These are phyloP conservation scores for Neofelis nebulosa DNA, from an alignment of 2,113 vertebrate species.

Conservation along the genomic window DNA sequence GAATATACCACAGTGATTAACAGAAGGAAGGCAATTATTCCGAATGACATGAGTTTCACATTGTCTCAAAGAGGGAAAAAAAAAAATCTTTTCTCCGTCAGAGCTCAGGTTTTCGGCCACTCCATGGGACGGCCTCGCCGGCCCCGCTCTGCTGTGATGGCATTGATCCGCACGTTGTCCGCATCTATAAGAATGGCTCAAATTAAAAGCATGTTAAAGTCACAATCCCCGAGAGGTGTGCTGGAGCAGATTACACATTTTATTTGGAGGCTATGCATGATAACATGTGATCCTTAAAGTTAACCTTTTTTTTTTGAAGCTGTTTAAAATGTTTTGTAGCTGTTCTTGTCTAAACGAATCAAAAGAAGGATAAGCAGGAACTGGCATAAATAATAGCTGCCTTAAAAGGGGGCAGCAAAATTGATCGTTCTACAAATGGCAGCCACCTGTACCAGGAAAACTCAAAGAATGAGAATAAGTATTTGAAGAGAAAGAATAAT, in stretches of 20 bases:
- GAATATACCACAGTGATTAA: slow-evolving; percentile 57
- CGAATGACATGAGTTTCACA: not conserved
- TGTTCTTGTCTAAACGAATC: slow-evolving; percentile 87
- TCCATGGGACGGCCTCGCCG: slow-evolving; percentile 57
- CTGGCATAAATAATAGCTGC: slow-evolving; percentile 86
- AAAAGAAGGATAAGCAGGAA: slow-evolving; percentile 84
- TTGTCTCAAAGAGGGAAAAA: not conserved
- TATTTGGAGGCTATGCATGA: slow-evolving; percentile 83
- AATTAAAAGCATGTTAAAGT: slow-evolving; percentile 84
- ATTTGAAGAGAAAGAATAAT: slow-evolving; percentile 74
- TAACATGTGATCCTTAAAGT: slow-evolving; percentile 84
- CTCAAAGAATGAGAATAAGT: slow-evolving; percentile 76
- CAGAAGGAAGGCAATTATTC: slow-evolving; percentile 8
- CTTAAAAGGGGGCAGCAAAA: slow-evolving; percentile 83
- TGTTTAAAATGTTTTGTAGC: slow-evolving; percentile 87
- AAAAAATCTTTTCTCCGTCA: not conserved
- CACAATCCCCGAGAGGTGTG: slow-evolving; percentile 73
- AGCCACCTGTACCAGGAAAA: slow-evolving; percentile 86
- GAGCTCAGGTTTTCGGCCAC: slow-evolving; percentile 52
- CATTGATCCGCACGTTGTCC: slow-evolving; percentile 75
- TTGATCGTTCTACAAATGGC: slow-evolving; percentile 86
- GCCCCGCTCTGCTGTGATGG: not conserved
- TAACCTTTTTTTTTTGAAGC: slow-evolving; percentile 87
- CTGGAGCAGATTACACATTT: slow-evolving; percentile 81
- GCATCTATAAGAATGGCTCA: slow-evolving; percentile 79